Percentiles rank a stretch among this genome's conserved stretches.
phyloP scores from a whole-genome alignment of 1,140 invertebrate genomes.

The Cryptotermes secundus region DNA sequence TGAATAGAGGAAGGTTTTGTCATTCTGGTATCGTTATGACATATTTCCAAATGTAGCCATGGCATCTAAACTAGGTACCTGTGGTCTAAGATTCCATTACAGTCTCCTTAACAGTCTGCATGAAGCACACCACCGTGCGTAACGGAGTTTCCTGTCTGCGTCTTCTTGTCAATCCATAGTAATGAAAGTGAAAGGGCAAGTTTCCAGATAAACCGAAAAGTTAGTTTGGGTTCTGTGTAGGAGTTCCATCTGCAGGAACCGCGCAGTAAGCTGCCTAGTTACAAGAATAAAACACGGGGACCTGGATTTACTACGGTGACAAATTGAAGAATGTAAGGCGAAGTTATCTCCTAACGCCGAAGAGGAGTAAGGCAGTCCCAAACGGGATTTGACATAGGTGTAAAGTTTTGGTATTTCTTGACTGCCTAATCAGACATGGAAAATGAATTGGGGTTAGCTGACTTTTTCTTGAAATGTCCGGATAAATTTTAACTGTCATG shows the following conservation, averaged over 20 bases:
- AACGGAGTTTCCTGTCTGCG: background rate
- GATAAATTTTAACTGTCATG: no score
- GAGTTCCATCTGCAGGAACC: background rate
- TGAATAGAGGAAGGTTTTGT: no score
- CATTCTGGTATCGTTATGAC: no score
- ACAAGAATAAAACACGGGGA: constrained; percentile 5
- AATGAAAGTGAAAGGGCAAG: background rate
- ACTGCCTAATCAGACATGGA: background rate
- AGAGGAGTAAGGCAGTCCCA: background rate
- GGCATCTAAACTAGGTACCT: no score
- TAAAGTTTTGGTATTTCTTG: background rate
- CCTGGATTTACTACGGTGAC: background rate
- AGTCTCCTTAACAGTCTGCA: no score
- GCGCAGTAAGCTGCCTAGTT: background rate
- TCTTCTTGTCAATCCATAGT: background rate
- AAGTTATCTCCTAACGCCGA: background rate
- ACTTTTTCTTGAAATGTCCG: no score
- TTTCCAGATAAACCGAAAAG: constrained; percentile 2
- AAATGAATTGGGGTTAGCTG: background rate
- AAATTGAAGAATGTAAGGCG: background rate
- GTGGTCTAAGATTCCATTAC: no score
- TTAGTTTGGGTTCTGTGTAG: background rate
- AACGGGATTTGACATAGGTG: background rate
- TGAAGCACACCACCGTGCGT: background rate
- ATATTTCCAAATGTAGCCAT: no score